Evolutionary conservation across 2,888 invertebrate genomes (phyloP).

Genomic region (Dynastes hyllus): DNA sequence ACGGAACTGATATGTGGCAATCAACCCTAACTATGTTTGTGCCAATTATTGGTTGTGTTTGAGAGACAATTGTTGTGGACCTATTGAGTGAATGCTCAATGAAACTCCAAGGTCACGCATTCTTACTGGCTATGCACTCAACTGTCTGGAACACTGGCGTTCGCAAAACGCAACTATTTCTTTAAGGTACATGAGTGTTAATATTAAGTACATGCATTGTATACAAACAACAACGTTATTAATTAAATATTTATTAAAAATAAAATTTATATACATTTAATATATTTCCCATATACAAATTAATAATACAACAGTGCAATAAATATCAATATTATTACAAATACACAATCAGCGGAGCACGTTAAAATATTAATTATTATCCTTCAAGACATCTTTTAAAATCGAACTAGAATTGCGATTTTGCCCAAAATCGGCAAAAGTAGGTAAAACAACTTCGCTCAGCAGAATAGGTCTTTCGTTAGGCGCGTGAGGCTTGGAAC

Average conservation of each 20-base stretch:
- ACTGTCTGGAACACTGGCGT: too few species aligned
- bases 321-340: slow-evolving; percentile 43
- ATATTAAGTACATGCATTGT: background rate
- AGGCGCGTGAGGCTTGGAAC: slow-evolving; percentile 55
- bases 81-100: too few species aligned
- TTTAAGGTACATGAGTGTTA: too few species aligned
- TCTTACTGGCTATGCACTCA: too few species aligned
- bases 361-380: slow-evolving; percentile 69
- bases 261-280: slow-evolving; percentile 49
- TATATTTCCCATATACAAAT: slow-evolving; percentile 50
- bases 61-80: too few species aligned
- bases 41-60: too few species aligned
- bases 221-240: slow-evolving; percentile 29
- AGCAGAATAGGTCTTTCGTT: slow-evolving; percentile 72
- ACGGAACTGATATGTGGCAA: too few species aligned
- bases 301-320: slow-evolving; percentile 45
- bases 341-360: slow-evolving; percentile 25
- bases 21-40: too few species aligned
- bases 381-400: slow-evolving; percentile 77
- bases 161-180: too few species aligned
- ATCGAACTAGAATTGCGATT: slow-evolving; percentile 77
- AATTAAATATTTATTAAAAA: slow-evolving; percentile 52
- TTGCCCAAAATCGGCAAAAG: slow-evolving; percentile 75
- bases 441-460: slow-evolving; percentile 74
- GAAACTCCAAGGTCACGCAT: too few species aligned